Evolutionary conservation across 2,113 vertebrate species (phyloP), one percentile per base, ranked within the genome.

Genomic region (Acrocephalus kingi): DNA sequence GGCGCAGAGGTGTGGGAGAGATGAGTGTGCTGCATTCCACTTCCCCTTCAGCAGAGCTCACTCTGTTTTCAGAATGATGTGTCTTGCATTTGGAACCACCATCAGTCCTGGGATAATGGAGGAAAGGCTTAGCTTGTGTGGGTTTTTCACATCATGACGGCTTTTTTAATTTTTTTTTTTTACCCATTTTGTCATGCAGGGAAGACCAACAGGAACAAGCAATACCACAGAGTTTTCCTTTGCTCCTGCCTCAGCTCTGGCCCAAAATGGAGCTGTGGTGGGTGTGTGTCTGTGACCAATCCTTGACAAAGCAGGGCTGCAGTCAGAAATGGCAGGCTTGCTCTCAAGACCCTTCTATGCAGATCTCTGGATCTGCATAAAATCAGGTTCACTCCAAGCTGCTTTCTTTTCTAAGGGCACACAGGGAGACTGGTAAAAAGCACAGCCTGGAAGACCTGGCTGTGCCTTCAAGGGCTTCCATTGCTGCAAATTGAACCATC

Each of bases 11-110:
- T 90, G 39, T 55, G 66, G 56, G 62, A 20, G 61, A 51, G 61
- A 75, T 87, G 75, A 86, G 22, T 2, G 0, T 71, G 78, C 75
- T 92, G 52, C 23, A 12, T 78, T 56, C 61, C 59, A 72, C 89
- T 94, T 97, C 94, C 87, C 56, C 10, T 96, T 92, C 73, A 78
- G 79, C 52, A 54, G 48, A 49, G 48, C 23, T 52, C 33, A 78
- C 64, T 31, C 35, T 35, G 1, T 84, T 94, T 92, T 78, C 61
- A 92, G 79, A 88, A 81, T 54, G 27, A 63, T 35, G 30, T 74
- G 41, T 84, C 85, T 74, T 67, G 20, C 30, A 67, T 52, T 41
- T 95, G 87, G 71, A 80, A 88, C 55, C n/a, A 41, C 30, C 0
- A 1, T 58, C n/a, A 82, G 14, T 41, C 28, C 31, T 4, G 5